A percentile compares a stretch with the other conserved stretches of the same genome.
Evolutionary conservation across 2,797 vertebrate species (phyloP).

Genomic region (Lates japonicus): DNA sequence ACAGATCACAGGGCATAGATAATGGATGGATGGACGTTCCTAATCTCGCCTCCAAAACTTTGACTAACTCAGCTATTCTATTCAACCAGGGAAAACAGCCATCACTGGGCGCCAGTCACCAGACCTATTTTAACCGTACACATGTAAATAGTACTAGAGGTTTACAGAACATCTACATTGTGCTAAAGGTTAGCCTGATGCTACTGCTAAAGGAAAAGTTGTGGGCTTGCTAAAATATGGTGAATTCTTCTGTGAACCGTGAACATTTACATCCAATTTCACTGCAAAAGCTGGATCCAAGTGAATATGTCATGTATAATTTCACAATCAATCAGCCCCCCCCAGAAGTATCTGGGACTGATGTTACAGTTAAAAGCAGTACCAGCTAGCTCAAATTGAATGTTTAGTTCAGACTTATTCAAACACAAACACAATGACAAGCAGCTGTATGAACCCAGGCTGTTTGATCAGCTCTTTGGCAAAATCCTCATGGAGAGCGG

Average conservation of each 20-base stretch:
- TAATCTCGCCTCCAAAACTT: not conserved
- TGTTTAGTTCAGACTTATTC: constrained; percentile 20
- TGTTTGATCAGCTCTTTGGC: constrained; percentile 55
- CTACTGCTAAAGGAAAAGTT: not conserved
- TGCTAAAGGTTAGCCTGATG: not conserved
- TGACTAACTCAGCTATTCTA: not conserved
- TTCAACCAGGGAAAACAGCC: too few relatives aligned
- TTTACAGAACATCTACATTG: too few relatives aligned
- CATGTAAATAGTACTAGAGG: too few relatives aligned
- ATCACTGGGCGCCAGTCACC: too few relatives aligned
- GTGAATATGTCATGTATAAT: not conserved
- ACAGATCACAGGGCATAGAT: too few relatives aligned
- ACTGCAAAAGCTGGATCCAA: not conserved
- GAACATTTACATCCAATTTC: not conserved
- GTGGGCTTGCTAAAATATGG: not conserved
- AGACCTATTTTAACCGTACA: too few relatives aligned
- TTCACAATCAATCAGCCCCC: not conserved
- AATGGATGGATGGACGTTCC: too few relatives aligned
- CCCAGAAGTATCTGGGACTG: not conserved
- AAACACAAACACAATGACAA: constrained; percentile 28
- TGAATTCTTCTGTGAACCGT: not conserved
- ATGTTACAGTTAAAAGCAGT: not conserved
- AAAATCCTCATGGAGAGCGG: constrained; percentile 30
- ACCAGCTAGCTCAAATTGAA: not conserved
- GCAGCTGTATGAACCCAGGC: constrained; percentile 7